A percentile compares a stretch with the other conserved stretches of the same genome.
phyloP scores from a whole-genome alignment of 2,113 vertebrate species.

The Ceratotherium simum region DNA sequence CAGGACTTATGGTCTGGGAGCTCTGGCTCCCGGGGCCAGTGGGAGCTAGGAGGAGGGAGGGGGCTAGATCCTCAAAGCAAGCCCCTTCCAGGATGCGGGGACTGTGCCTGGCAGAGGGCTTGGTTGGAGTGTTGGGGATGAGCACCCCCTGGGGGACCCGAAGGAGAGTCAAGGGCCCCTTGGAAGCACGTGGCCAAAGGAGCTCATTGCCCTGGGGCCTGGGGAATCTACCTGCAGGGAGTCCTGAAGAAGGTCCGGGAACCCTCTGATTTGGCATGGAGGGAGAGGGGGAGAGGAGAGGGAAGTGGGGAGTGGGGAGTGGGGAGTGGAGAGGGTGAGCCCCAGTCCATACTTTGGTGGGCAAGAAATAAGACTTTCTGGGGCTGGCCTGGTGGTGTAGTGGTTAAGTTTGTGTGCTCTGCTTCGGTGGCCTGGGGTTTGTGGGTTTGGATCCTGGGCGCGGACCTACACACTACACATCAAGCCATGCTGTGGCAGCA shows the following conservation, averaged over 20 bases:
- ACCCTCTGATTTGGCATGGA: not conserved
- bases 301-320: too few species aligned
- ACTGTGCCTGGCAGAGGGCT: not conserved
- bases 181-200: not conserved
- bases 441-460: too few species aligned
- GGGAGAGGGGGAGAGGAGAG: not conserved
- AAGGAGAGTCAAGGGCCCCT: not conserved
- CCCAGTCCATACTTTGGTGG: not conserved
- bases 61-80: not conserved
- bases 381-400: too few species aligned
- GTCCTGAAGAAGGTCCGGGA: conserved; percentile 37
- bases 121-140: accelerated
- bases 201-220: not conserved
- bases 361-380: not conserved
- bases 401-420: too few species aligned
- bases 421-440: too few species aligned
- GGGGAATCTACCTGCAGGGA: not conserved
- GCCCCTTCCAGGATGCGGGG: not conserved
- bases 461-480: too few species aligned
- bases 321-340: not conserved
- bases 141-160: accelerated
- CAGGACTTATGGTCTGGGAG: not conserved
- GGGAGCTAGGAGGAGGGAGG: not conserved
- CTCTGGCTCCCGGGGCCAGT: not conserved
- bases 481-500: too few species aligned